Evolutionary conservation across 2,888 invertebrate genomes (phyloP), one percentile per base, ranked within the genome.

Genomic region (Cyaniris semiargus): DNA sequence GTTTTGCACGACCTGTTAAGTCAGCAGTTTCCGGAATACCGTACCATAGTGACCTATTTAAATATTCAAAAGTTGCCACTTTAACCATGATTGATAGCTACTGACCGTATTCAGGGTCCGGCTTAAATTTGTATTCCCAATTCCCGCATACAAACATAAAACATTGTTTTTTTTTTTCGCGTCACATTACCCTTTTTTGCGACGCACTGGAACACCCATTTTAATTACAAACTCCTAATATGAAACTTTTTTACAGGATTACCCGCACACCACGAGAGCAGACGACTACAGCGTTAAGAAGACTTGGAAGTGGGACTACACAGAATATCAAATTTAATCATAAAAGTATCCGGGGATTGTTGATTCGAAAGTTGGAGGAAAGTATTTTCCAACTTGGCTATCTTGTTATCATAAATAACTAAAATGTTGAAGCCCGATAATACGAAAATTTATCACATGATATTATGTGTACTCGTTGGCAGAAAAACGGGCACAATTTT

Each of bases 251-350:
- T 76, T 76, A 2, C 86, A 89, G 89, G 81, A 48, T 53, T 27
- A 18, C 18, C 23, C 27, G 18, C 23, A 74, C 4, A 23, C 23
- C 48, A 72, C 44, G 8, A 23, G 21, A 27, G 8, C 48, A 48
- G 15, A 83, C 70, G 89, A 90, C 81, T 90, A 93, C 85, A 86
- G 88, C 79, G 84, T 92, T 75, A 91, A 86, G 81, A 92, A 90
- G 78, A 90, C 90, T 0, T 91, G 93, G 93, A 91, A 90, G 79
- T 93, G 93, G 93, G 90, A 91, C 76, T 93, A 93, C 81, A 92
- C 92, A 72, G 93, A 93, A 84, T 93, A 93, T 76, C 93, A 93
- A 82, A 93, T 93, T 79, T 86, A 83, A 80, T 53, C 4, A 27
- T 71, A n/a, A 71, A 31, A 31, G 31, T 60, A 60, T 60, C 60